A percentile compares a stretch with the other conserved stretches of the same genome.
These are phyloP conservation scores for Electrophaes corylata DNA, from an alignment of 2,888 invertebrate species.

Conservation along the genomic window DNA sequence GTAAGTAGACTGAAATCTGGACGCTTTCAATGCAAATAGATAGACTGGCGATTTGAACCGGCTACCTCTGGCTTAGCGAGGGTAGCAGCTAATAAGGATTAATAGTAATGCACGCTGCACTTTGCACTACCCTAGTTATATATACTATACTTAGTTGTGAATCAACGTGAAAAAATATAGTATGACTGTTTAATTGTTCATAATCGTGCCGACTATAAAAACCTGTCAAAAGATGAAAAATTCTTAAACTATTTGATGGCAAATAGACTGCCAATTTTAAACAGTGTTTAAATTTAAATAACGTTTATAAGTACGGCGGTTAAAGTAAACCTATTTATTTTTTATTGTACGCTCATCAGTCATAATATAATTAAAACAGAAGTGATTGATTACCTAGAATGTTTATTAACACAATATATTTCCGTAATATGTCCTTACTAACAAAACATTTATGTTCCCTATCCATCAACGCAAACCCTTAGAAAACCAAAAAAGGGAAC, in stretches of 20 bases:
- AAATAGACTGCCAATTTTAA: too few species aligned
- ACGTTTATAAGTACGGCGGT: too few species aligned
- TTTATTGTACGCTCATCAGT: background rate
- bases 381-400: background rate
- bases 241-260: too few species aligned
- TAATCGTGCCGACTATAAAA: too few species aligned
- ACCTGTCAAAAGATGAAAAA: too few species aligned
- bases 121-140: too few species aligned
- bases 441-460: background rate
- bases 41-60: conserved; percentile 1
- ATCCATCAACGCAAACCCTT: background rate
- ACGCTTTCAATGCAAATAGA: conserved; percentile 46
- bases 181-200: too few species aligned
- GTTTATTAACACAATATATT: background rate
- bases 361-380: background rate
- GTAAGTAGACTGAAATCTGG: conserved; percentile 17
- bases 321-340: background rate
- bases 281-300: too few species aligned
- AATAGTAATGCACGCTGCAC: background rate
- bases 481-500: background rate
- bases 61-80: background rate
- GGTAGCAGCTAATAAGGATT: background rate
- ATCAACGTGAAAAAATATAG: too few species aligned
- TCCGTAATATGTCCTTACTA: conserved; percentile 2
- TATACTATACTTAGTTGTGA: too few species aligned